Conservation (phyloP, 2,797 vertebrate species). For the Clarias laeviceps region DNA sequence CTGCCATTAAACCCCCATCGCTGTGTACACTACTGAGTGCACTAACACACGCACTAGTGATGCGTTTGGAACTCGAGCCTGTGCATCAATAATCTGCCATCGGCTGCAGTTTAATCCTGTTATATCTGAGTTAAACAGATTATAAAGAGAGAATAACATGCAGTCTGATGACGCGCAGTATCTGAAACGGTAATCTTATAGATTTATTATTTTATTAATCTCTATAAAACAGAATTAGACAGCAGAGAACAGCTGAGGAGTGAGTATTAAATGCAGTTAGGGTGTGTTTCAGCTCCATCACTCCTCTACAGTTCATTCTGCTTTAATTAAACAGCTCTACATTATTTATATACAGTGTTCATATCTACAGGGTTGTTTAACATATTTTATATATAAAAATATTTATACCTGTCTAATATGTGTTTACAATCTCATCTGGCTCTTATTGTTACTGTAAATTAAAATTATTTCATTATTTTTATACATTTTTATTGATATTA, state of each 20-base stretch:
- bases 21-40: not conserved
- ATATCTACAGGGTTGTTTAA: not conserved
- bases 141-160: conserved; percentile 56
- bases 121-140: not conserved
- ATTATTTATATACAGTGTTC: not conserved
- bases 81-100: not conserved
- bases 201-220: not conserved
- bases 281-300: conserved; percentile 7
- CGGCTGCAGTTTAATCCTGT: not conserved
- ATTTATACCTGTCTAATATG: no score
- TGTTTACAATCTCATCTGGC: no score
- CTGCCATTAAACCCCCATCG: not conserved
- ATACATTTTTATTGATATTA: no score
- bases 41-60: no score
- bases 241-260: not conserved
- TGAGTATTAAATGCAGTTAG: not conserved
- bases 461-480: no score
- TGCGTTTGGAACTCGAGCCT: not conserved
- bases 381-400: no score
- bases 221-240: not conserved
- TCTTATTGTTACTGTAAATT: no score
- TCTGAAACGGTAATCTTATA: conserved; percentile 80
- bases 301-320: not conserved
- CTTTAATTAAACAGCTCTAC: no score
- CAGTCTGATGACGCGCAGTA: conserved; percentile 81